A percentile compares a stretch with the other conserved stretches of the same genome.
Evolutionary conservation across 1,140 invertebrate genomes (phyloP).

Genomic region (Drosophila fuyamai): DNA sequence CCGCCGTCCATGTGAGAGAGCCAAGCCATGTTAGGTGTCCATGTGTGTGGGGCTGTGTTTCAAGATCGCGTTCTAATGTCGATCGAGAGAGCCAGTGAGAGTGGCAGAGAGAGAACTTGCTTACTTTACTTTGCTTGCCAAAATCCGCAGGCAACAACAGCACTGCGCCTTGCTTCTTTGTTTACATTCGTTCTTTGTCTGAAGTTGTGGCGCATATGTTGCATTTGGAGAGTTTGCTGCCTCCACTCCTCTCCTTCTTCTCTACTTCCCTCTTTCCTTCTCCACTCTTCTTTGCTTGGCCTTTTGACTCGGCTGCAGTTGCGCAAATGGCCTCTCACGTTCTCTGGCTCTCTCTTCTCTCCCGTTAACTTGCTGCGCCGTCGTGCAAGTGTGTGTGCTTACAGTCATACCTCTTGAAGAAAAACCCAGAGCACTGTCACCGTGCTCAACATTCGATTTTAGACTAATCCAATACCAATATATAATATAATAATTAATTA

Average conservation of each 20-base stretch:
- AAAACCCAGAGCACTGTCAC: not conserved
- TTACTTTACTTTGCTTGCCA: slow-evolving; percentile 48
- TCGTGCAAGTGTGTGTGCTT: not conserved
- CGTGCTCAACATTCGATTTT: not conserved
- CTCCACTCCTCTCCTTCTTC: not conserved
- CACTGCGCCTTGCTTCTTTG: slow-evolving; percentile 28
- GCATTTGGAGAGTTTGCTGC: slow-evolving; percentile 16
- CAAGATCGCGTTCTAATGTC: slow-evolving; percentile 68
- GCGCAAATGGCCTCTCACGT: slow-evolving; percentile 40
- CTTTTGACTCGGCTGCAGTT: slow-evolving; percentile 49
- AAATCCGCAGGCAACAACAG: slow-evolving; percentile 20
- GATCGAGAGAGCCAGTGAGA: slow-evolving; percentile 6
- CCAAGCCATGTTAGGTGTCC: not conserved
- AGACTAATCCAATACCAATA: not conserved
- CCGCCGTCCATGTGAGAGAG: slow-evolving; percentile 11
- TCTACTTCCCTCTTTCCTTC: slow-evolving; percentile 1
- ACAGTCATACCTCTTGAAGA: not conserved
- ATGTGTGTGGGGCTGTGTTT: slow-evolving; percentile 24
- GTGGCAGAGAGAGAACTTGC: slow-evolving; percentile 7
- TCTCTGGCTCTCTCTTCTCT: slow-evolving; percentile 10
- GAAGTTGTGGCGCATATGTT: slow-evolving; percentile 21
- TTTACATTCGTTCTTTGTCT: slow-evolving; percentile 67
- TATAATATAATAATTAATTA: too few relatives aligned
- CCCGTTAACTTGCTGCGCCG: slow-evolving; percentile 41
- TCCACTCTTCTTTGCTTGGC: slow-evolving; percentile 15